Conservation (phyloP, 2,113 vertebrate genomes). For the Crotalus tigris region DNA sequence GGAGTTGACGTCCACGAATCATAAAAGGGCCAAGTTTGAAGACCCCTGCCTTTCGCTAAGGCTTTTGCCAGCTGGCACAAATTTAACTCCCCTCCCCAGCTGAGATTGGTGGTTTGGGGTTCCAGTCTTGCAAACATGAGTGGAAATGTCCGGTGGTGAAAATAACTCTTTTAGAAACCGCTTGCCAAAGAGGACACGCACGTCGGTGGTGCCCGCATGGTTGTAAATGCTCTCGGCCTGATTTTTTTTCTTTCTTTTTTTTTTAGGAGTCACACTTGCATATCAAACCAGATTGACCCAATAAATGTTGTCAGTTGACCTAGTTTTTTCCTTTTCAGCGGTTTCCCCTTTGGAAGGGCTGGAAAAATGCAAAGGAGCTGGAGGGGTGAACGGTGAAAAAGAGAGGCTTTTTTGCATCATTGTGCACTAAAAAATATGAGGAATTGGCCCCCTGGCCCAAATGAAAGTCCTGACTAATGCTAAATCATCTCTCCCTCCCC, state of each 20-base stretch:
- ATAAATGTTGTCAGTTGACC: neutral
- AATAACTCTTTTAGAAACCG: too few relatives aligned
- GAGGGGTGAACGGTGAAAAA: neutral
- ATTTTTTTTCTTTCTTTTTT: neutral
- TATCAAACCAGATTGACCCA: neutral
- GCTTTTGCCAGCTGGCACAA: too few relatives aligned
- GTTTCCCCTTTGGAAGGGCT: neutral
- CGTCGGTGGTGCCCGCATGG: neutral
- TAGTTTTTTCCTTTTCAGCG: neutral
- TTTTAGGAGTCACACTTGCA: neutral
- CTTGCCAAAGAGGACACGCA: neutral
- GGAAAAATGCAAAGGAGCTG: rapidly evolving
- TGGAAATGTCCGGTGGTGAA: too few relatives aligned
- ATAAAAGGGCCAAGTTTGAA: too few relatives aligned
- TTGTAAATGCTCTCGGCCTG: neutral
- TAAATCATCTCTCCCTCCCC: neutral
- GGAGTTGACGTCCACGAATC: too few relatives aligned
- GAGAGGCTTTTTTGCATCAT: neutral
- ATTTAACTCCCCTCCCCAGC: too few relatives aligned
- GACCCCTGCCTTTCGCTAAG: too few relatives aligned
- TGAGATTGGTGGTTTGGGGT: too few relatives aligned
- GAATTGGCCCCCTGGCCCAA: neutral
- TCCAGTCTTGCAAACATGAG: too few relatives aligned
- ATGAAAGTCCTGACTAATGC: neutral
- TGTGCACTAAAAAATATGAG: neutral